Percentiles rank a stretch among this genome's conserved stretches.
These are phyloP conservation scores for Drosophila takahashii DNA, from an alignment of 1,140 invertebrate species.

Conservation along the genomic window DNA sequence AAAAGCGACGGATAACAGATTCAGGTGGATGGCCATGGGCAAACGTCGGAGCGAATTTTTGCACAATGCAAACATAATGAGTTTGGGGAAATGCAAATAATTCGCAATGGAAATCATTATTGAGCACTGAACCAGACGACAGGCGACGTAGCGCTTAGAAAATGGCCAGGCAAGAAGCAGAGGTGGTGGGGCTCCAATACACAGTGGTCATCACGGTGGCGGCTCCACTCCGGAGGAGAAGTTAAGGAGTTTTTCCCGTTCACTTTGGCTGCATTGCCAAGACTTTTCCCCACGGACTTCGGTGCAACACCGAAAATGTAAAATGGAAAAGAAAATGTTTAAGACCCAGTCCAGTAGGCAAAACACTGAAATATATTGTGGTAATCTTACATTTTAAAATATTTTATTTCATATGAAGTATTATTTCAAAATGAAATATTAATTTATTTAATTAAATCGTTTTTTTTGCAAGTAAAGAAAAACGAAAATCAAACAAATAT, in stretches of 20 bases:
- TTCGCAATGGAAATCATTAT: conserved; percentile 78
- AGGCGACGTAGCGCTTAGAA: conserved; percentile 6
- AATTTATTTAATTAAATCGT: too few species aligned
- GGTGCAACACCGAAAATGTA: conserved; percentile 23
- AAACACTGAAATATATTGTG: neutral
- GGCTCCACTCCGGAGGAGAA: neutral
- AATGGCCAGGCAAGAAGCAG: neutral
- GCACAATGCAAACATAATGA: conserved; percentile 76
- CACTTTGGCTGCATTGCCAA: conserved; percentile 22
- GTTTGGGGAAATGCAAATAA: conserved; percentile 77
- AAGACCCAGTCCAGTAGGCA: conserved; percentile 7
- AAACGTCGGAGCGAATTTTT: conserved; percentile 48
- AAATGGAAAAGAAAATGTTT: conserved; percentile 32
- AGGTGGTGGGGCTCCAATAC: conserved; percentile 15
- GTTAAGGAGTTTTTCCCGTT: conserved; percentile 26
- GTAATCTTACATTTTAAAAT: neutral
- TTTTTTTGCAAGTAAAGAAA: too few species aligned
- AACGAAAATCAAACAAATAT: too few species aligned
- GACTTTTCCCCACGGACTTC: conserved; percentile 18
- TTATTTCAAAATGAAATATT: too few species aligned
- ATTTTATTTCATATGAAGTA: neutral
- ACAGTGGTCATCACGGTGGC: conserved; percentile 49
- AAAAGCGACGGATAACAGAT: conserved; percentile 4
- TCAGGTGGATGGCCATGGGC: conserved; percentile 37
- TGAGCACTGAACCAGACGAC: conserved; percentile 69